Evolutionary conservation across 2,797 vertebrate species (phyloP).

Genomic region (Vipera latastei): DNA sequence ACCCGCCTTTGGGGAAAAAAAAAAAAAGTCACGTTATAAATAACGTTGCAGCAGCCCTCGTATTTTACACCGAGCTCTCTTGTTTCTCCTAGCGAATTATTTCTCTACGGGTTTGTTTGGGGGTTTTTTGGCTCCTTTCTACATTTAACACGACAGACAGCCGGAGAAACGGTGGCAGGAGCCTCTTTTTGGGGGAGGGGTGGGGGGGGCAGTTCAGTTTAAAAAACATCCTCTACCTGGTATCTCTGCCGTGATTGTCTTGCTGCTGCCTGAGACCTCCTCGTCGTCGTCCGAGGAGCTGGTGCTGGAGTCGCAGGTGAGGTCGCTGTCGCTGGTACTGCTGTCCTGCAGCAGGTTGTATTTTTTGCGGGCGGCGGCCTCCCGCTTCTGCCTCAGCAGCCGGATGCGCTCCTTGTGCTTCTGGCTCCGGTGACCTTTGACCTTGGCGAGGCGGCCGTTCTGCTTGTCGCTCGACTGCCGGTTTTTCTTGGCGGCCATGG

Average conservation of each 20-base stretch:
- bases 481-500: slow-evolving; percentile 97
- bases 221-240: slow-evolving; percentile 91
- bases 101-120: background rate
- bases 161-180: slow-evolving; percentile 65
- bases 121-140: slow-evolving; percentile 59
- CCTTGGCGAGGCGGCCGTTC: slow-evolving; percentile 86
- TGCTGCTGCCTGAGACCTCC: slow-evolving; percentile 91
- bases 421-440: slow-evolving; percentile 91
- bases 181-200: background rate
- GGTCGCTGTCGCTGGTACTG: slow-evolving; percentile 98
- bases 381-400: slow-evolving; percentile 92
- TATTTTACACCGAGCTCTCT: slow-evolving; percentile 73
- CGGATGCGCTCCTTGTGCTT: slow-evolving; percentile 97
- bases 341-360: slow-evolving; percentile 98
- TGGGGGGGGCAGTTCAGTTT: slow-evolving; percentile 72
- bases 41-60: slow-evolving; percentile 72
- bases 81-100: slow-evolving; percentile 61
- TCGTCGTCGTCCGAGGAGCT: slow-evolving; percentile 85
- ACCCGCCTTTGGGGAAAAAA: background rate
- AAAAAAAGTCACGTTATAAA: slow-evolving; percentile 54
- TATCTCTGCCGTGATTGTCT: slow-evolving; percentile 97
- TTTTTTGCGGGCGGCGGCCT: slow-evolving; percentile 94
- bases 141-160: slow-evolving; percentile 71
- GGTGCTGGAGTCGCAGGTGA: slow-evolving; percentile 91
- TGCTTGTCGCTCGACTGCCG: slow-evolving; percentile 89